Evolutionary conservation across 2,888 invertebrate genomes (phyloP).

Genomic region (Melitaea athalia): DNA sequence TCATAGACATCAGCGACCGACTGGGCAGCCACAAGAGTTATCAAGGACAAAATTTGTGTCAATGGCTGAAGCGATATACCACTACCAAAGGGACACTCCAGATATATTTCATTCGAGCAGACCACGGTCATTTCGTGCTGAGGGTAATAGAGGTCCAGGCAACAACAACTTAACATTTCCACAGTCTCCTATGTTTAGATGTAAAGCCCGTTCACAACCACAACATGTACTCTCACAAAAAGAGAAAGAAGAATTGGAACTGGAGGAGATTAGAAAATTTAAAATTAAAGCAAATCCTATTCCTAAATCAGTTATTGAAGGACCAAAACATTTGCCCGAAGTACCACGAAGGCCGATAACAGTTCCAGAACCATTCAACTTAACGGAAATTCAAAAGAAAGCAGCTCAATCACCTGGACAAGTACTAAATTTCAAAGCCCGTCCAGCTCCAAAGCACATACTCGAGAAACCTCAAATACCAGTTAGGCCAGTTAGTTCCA

Average conservation of each 20-base stretch:
- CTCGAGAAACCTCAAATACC: constrained; percentile 69
- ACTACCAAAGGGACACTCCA: constrained; percentile 82
- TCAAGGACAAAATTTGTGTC: constrained; percentile 78
- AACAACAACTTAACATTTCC: constrained; percentile 73
- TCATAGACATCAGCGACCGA: constrained; percentile 52
- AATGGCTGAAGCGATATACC: constrained; percentile 82
- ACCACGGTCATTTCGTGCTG: constrained; percentile 55
- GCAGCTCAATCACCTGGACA: constrained; percentile 49
- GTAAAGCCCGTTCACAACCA: constrained; percentile 81
- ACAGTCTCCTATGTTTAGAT: constrained; percentile 78
- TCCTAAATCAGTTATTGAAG: constrained; percentile 82
- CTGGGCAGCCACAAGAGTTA: constrained; percentile 52
- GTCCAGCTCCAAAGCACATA: constrained; percentile 83
- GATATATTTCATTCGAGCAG: constrained; percentile 76
- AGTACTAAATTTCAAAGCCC: constrained; percentile 80
- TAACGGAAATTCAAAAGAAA: constrained; percentile 81
- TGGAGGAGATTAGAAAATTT: constrained; percentile 85
- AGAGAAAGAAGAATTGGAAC: constrained; percentile 83
- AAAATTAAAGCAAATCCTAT: constrained; percentile 86
- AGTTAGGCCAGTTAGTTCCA: constrained; percentile 64
- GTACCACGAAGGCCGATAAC: constrained; percentile 81
- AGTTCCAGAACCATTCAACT: constrained; percentile 84
- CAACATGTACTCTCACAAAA: constrained; percentile 79
- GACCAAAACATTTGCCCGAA: constrained; percentile 72
- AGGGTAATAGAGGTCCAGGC: constrained; percentile 47